phyloP scores from a whole-genome alignment of 2,888 invertebrate genomes.

The Eupithecia subfuscata region DNA sequence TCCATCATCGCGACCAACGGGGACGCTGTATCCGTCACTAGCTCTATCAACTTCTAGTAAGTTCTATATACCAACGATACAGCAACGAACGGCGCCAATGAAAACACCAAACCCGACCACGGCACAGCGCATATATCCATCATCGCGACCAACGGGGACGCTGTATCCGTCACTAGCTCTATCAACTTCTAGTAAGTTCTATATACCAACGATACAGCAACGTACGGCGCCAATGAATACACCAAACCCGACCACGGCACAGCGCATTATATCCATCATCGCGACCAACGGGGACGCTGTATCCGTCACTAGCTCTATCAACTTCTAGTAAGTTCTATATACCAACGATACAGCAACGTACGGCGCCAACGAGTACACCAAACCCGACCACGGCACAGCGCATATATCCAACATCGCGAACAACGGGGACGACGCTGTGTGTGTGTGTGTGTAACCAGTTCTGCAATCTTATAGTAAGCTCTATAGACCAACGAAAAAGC shows the following conservation, averaged over 20 bases:
- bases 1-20: too few species aligned
- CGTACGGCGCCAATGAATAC: slow-evolving; percentile 84
- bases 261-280: slow-evolving; percentile 93
- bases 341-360: slow-evolving; percentile 85
- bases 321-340: slow-evolving; percentile 85
- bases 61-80: too few species aligned
- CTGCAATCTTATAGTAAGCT: slow-evolving; percentile 90
- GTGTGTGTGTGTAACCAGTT: slow-evolving; percentile 95
- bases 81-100: too few species aligned
- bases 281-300: slow-evolving; percentile 96
- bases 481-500: slow-evolving; percentile 72
- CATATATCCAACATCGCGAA: slow-evolving; percentile 93
- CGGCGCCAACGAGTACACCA: slow-evolving; percentile 85
- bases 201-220: slow-evolving; percentile 69
- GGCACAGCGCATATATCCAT: too few species aligned
- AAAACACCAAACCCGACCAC: too few species aligned
- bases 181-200: slow-evolving; percentile 59
- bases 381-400: slow-evolving; percentile 91
- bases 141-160: too few species aligned
- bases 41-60: too few species aligned
- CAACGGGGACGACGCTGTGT: slow-evolving; percentile 94
- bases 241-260: slow-evolving; percentile 90
- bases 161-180: too few species aligned
- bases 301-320: slow-evolving; percentile 95
- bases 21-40: too few species aligned